Evolutionary conservation across 2,113 vertebrate species (phyloP), one percentile per base, ranked within the genome.

Genomic region (Paramisgurnus dabryanus): DNA sequence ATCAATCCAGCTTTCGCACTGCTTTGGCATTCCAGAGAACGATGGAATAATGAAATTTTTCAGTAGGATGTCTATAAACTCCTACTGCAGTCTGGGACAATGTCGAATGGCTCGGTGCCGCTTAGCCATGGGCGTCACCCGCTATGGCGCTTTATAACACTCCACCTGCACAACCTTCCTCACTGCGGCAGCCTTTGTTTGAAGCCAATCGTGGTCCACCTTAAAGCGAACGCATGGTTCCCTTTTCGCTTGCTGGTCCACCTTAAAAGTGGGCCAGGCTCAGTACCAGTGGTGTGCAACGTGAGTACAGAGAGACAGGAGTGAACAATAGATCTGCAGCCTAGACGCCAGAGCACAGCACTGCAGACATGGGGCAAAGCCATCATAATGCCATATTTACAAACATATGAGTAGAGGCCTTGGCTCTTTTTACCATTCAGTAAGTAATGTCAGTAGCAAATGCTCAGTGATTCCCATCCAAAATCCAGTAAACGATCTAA

Each of bases 291-390:
- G 65, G 40, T 81, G 57, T 75, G 82, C 73, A 80, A 80, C 61
- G 6, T 84, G 82, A 80, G 49, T 17, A 39, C 65, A 78, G 73
- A 67, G 58, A 76, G 41, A 61, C 34, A 67, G 70, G 41, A 80
- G 67, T 67, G 60, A 86, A 81, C 80, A 83, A 86, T 78, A 79
- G 82, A 83, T 12, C 80, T 70, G 66, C 85, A 81, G 78, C 79
- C 70, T 49, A 75, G 77, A 84, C 71, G 60, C 78, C 69, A 71
- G 57, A 76, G 81, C 53, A 67, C 67, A 75, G 76, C 77, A 66
- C 63, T 78, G 78, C 74, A 80, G 79, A 83, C 34, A 77, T 76
- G 39, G 71, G 69, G 78, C 40, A 74, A 86, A 83, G 74, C 50
- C 64, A 70, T 50, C 58, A 67, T 34, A 57, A 53, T 49, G 17